These are phyloP conservation scores for Prosopocoilus inquinatus DNA, from an alignment of 2,888 invertebrate genomes.

Conservation along the genomic window DNA sequence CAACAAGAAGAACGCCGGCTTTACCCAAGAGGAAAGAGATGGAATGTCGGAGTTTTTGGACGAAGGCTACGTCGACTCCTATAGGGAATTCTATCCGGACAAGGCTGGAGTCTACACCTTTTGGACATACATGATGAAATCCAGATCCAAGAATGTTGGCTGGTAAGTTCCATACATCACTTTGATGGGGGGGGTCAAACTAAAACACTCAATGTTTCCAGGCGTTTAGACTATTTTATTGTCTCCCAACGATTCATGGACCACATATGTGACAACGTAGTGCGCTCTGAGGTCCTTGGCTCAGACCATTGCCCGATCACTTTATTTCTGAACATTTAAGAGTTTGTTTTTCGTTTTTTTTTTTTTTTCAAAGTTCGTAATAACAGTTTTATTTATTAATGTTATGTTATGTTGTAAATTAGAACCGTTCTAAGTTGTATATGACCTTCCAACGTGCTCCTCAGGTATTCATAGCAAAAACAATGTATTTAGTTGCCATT, in stretches of 20 bases:
- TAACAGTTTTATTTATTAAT: too few species aligned
- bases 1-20: constrained; percentile 92
- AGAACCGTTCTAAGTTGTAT: too few species aligned
- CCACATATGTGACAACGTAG: constrained; percentile 80
- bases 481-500: too few species aligned
- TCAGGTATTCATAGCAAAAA: too few species aligned
- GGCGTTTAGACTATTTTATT: constrained; percentile 95
- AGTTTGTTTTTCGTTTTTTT: too few species aligned
- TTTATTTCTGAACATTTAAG: constrained; percentile 64
- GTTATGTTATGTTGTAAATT: too few species aligned
- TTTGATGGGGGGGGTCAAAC: neutral
- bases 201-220: constrained; percentile 48
- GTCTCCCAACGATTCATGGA: constrained; percentile 76
- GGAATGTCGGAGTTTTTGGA: constrained; percentile 82
- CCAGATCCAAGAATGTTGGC: constrained; percentile 87
- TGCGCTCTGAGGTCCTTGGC: constrained; percentile 78
- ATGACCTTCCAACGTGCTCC: too few species aligned
- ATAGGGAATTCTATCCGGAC: constrained; percentile 82
- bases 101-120: constrained; percentile 82
- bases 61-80: constrained; percentile 86
- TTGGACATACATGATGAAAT: constrained; percentile 91
- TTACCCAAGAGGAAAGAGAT: constrained; percentile 90
- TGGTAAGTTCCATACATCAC: constrained; percentile 65
- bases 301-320: constrained; percentile 96
- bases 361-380: too few species aligned